phyloP scores from a whole-genome alignment of 2,113 vertebrate species.

The Eurypyga helias region DNA sequence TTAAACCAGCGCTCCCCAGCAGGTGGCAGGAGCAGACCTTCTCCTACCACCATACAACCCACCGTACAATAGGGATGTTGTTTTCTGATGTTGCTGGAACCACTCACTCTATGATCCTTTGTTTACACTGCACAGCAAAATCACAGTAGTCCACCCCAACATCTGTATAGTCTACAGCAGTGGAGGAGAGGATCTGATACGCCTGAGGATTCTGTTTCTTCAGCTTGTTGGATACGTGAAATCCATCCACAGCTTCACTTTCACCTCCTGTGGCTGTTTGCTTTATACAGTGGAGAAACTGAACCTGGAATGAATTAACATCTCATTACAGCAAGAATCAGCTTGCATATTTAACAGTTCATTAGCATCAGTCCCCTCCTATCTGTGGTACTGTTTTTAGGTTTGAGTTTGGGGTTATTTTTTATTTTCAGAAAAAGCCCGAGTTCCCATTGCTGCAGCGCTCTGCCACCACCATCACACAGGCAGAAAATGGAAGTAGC shows the following conservation, averaged over 20 bases:
- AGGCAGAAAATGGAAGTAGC: not conserved
- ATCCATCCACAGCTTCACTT: constrained; percentile 90
- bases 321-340: not conserved
- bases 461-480: not conserved
- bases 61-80: not conserved
- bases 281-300: constrained; percentile 92
- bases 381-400: not conserved
- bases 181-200: constrained; percentile 83
- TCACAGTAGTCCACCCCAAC: constrained; percentile 91
- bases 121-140: constrained; percentile 91
- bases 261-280: constrained; percentile 88
- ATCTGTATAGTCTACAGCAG: constrained; percentile 88
- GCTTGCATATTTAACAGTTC: not conserved
- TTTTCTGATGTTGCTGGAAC: not conserved
- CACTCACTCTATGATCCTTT: constrained; percentile 91
- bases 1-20: not conserved
- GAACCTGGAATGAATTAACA: constrained; percentile 80
- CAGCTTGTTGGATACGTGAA: constrained; percentile 83
- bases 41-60: not conserved
- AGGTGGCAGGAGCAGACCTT: constrained; percentile 59
- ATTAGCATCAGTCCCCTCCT: not conserved
- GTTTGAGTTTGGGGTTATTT: not conserved
- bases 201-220: constrained; percentile 84
- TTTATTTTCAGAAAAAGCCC: not conserved
- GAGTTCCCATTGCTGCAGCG: not conserved